Base-by-base conservation (phyloP, 2,113 vertebrate species). In the Drymodes brunneopygia region DNA sequence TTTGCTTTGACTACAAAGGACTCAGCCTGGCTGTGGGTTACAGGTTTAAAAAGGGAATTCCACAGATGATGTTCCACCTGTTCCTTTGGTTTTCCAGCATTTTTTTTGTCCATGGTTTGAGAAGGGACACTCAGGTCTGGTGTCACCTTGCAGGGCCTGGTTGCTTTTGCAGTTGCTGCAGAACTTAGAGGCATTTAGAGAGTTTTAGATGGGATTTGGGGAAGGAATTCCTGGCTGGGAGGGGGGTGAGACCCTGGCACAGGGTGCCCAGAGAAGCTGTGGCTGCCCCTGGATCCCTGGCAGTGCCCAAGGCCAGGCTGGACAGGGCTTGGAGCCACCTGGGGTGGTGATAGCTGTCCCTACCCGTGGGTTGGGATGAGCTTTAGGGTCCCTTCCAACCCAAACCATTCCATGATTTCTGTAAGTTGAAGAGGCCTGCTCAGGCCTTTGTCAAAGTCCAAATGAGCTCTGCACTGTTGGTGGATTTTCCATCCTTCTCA, bases 241-340 rank as follows among this genome's bases (percentile, higher is more conserved):
- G 53, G 45, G 10, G 24, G 67, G 18, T 1, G 0, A 71, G 42
- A 31, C 11, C 23, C 71, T 75, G 82, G 82, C 35, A 36, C 31
- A 44, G 40, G n/a, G 6, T 79, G 29, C 19, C 27, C 65, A 79
- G 56, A 40, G 56, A 0, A 47, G 48, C 65, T 62, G 48, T 14
- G 65, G 57, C n/a, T 87, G 48, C 11, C 15, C 40, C 60, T 74
- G 50, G 20, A 81, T 60, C 60, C 20, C 45, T 74, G 70, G 45
- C 0, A 35, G 24, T 31, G 78, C 0, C 70, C 69, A 12, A 60
- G 38, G 21, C 58, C 38, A 29, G 47, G 29, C 0, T 87, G 81
- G 80, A n/a, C 0, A 0, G 33, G 6, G 36, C 2, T 31, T 3
- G 56, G 66, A 57, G 18, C 75, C 19, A 0, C 16, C 29, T 61